Base-by-base conservation (phyloP, 1,140 invertebrate genomes). In the Cydia amplana region DNA sequence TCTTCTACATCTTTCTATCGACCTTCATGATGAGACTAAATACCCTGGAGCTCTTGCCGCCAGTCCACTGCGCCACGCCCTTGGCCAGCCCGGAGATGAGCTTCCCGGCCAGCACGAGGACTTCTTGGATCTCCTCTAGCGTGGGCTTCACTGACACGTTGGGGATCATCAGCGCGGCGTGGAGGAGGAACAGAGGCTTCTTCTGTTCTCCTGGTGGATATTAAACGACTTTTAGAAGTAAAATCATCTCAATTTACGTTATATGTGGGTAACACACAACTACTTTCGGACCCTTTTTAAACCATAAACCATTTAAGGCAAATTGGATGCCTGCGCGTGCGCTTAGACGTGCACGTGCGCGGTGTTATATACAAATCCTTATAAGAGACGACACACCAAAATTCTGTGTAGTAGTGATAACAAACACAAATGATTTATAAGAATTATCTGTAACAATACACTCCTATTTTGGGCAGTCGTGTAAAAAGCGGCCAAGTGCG, bases 71-170 rank as follows among this genome's bases (percentile, higher is more conserved):
- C 3, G 96, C 95, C 63, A 99, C 97, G 20, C 98, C 97, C 93
- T 97, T 98, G 1, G 97, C 95, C 28, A 98, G 96, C 28, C 96
- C 95, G 2, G 97, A 95, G 73, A 99, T 97, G 74, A 95, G 95
- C 93, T 96, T 97, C 9, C 97, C 97, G 23, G 96, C 96, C 43
- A 95, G 94, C 28, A 96, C 95, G n/a, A 99, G 93, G 18, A 96
- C 95, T 79, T 98, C 97, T 93, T 99, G 98, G 36, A 99, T 96
- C 77, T 99, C 97, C 78, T 98, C 98, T 74, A 99, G 90, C 80
- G 95, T 97, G 55, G 98, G 98, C 78, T 96, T 96, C 73, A 99
- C 96, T 1, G 95, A 95, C 43, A 99, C 96, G 83, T 96, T 96
- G 0, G 98, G 98, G 83, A 98, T 98, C 93, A 96, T 95, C 74